Evolutionary conservation across 2,888 invertebrate genomes (phyloP).

Genomic region (Theristus sp.): DNA sequence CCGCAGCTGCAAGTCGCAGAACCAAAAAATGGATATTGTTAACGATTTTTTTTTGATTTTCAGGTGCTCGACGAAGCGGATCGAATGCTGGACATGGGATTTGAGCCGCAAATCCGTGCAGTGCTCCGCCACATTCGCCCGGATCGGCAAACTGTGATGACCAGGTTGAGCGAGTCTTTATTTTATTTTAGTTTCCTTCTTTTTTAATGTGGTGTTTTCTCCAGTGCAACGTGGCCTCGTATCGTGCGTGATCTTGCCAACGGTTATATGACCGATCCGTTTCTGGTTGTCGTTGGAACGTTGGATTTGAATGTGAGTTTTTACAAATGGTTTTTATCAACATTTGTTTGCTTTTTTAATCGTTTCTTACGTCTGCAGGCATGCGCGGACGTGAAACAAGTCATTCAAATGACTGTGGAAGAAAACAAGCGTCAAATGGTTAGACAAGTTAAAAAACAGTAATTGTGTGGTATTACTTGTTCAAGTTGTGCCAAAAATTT

Average conservation of each 20-base stretch:
- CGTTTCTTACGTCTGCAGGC: conserved; percentile 38
- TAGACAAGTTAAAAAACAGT: background rate
- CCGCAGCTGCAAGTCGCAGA: no score
- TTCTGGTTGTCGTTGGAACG: conserved; percentile 69
- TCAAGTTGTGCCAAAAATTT: no score
- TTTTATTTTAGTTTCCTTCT: background rate
- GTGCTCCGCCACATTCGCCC: conserved; percentile 41
- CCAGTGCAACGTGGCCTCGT: conserved; percentile 71
- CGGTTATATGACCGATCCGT: conserved; percentile 67
- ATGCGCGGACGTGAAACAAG: conserved; percentile 65
- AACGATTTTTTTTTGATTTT: background rate
- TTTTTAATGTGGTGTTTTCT: background rate
- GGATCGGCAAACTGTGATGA: conserved; percentile 86
- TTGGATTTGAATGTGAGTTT: conserved; percentile 49
- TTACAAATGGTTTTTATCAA: no score
- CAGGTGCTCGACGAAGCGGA: conserved; percentile 63
- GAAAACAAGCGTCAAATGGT: conserved; percentile 49
- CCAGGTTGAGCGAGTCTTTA: conserved; percentile 36
- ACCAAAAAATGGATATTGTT: background rate
- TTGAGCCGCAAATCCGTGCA: conserved; percentile 41
- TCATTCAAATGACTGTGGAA: conserved; percentile 52
- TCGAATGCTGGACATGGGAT: conserved; percentile 41
- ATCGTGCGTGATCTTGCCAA: conserved; percentile 65
- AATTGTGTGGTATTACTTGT: no score
- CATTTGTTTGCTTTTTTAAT: no score